Evolutionary conservation across 2,797 vertebrate species (phyloP).

Genomic region (Scyliorhinus canicula): DNA sequence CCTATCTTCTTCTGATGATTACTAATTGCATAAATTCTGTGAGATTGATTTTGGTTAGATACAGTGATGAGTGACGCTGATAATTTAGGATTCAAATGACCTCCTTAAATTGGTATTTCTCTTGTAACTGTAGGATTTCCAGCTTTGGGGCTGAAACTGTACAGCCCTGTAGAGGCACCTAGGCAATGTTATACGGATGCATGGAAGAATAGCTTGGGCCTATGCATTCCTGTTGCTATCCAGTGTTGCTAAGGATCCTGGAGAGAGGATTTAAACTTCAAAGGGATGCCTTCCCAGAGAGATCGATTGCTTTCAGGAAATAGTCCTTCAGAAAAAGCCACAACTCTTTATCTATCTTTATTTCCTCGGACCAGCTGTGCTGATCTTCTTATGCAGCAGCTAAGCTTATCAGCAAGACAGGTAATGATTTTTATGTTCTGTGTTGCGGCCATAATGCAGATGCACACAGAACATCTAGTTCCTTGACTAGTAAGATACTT

Average conservation of each 20-base stretch:
- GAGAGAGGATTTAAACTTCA: constrained; percentile 25
- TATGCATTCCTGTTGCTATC: not conserved
- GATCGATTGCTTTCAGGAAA: not conserved
- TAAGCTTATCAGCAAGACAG: not conserved
- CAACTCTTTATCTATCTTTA: not conserved
- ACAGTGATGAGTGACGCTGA: not conserved
- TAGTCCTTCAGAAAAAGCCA: not conserved
- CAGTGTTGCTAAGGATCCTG: not conserved
- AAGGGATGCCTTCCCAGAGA: not conserved
- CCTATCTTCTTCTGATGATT: not conserved
- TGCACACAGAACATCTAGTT: too few relatives aligned
- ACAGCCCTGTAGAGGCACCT: not conserved
- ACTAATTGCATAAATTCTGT: not conserved
- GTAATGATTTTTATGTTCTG: too few relatives aligned
- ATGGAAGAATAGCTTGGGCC: not conserved
- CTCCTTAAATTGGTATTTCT: not conserved
- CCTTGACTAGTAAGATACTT: too few relatives aligned
- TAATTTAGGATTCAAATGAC: not conserved
- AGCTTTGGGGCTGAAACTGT: not conserved
- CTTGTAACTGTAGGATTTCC: not conserved
- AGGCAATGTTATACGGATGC: not conserved
- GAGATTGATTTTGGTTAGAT: not conserved
- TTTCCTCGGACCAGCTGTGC: not conserved
- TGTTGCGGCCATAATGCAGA: too few relatives aligned
- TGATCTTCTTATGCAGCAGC: not conserved